Evolutionary conservation across 92 coral and sea anemone genomes (phyloP).

Genomic region (Porites divaricata): DNA sequence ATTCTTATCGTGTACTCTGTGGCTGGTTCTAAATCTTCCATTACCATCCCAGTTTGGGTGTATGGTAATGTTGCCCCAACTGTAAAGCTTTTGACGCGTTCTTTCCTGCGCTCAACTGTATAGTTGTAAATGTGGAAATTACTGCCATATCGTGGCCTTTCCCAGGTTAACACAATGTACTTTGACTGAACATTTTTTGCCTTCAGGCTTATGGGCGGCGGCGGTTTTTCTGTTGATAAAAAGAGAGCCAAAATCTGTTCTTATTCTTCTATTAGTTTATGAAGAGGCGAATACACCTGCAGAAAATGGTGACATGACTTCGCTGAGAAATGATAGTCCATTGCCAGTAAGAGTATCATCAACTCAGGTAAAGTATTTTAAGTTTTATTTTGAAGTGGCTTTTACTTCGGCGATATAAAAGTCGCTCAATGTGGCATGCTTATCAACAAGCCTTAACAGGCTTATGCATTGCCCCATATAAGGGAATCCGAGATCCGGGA

Average conservation of each 20-base stretch:
- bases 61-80: neutral
- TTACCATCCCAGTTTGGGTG: neutral
- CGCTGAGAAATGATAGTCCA: too few species aligned
- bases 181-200: conserved; percentile 8
- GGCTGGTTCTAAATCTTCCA: conserved; percentile 12
- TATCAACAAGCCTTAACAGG: too few species aligned
- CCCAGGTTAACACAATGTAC: conserved; percentile 11
- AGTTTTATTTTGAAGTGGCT: too few species aligned
- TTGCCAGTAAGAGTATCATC: too few species aligned
- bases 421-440: too few species aligned
- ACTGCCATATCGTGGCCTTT: conserved; percentile 11
- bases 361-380: too few species aligned
- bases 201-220: conserved; percentile 9
- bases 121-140: conserved; percentile 6
- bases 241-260: neutral
- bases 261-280: too few species aligned
- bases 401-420: too few species aligned
- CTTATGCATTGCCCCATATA: too few species aligned
- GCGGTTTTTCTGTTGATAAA: neutral
- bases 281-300: too few species aligned
- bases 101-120: conserved; percentile 2
- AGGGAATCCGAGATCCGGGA: too few species aligned
- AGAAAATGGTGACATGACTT: too few species aligned
- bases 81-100: neutral
- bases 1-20: conserved; percentile 22